Percentiles rank a stretch among this genome's conserved stretches.
These are phyloP conservation scores for Actenoides hombroni DNA, from an alignment of 2,113 vertebrate genomes.

Conservation along the genomic window DNA sequence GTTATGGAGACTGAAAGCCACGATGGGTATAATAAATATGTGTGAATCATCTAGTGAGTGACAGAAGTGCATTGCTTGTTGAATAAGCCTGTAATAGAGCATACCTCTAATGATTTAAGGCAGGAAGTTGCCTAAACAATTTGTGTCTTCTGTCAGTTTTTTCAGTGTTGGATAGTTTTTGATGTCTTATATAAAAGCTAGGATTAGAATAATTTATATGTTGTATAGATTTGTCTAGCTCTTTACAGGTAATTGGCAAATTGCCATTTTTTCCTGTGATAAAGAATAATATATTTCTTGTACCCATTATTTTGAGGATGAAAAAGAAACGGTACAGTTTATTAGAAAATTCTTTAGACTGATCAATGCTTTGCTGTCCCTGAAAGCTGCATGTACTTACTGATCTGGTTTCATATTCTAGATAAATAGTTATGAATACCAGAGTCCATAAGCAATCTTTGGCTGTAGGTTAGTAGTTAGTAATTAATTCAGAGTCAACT, in stretches of 20 bases:
- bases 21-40: not conserved
- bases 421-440: not conserved
- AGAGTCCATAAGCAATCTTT: not conserved
- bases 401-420: not conserved
- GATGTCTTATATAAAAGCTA: not conserved
- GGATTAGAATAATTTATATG: not conserved
- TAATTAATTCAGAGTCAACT: not conserved
- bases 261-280: not conserved
- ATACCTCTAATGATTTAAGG: not conserved
- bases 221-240: not conserved
- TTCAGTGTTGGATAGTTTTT: not conserved
- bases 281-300: not conserved
- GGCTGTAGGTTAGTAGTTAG: not conserved
- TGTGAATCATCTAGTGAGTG: not conserved
- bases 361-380: not conserved
- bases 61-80: not conserved
- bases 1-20: not conserved
- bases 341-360: not conserved
- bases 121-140: not conserved
- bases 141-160: not conserved
- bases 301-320: not conserved
- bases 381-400: not conserved
- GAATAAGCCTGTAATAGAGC: not conserved
- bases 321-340: not conserved
- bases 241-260: not conserved